Conservation (phyloP, 2,113 vertebrate species). For the Platichthys flesus region DNA sequence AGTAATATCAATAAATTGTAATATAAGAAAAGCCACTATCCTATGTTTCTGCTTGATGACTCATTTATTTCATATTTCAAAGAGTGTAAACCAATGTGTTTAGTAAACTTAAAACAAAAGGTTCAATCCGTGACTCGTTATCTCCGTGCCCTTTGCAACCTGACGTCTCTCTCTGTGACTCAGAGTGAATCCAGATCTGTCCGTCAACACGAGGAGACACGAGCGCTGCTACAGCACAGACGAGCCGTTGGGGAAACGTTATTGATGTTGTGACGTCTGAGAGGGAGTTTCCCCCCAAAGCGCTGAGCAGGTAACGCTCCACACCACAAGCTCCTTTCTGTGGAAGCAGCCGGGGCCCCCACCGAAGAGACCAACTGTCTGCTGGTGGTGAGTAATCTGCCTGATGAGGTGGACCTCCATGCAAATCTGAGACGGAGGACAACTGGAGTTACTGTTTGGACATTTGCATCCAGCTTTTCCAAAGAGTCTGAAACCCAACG, state of each 20-base stretch:
- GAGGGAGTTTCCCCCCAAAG: slow-evolving; percentile 63
- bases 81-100: background rate
- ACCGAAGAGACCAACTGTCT: no score
- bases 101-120: background rate
- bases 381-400: no score
- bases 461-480: background rate
- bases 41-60: no score
- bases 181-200: slow-evolving; percentile 41
- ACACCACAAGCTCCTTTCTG: background rate
- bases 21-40: no score
- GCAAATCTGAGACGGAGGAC: slow-evolving; percentile 47
- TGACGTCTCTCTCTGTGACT: slow-evolving; percentile 24
- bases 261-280: slow-evolving; percentile 52
- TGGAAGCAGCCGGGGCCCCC: background rate
- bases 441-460: background rate
- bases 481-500: background rate
- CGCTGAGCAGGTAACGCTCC: slow-evolving; percentile 42
- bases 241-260: slow-evolving; percentile 58
- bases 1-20: no score
- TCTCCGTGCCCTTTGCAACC: slow-evolving; percentile 35
- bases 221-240: slow-evolving; percentile 34
- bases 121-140: background rate
- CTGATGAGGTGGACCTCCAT: slow-evolving; percentile 24
- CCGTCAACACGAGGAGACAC: slow-evolving; percentile 15
- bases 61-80: background rate